These are phyloP conservation scores for Platorchestia sp. DNA, from an alignment of 1,140 invertebrate genomes.

Conservation along the genomic window DNA sequence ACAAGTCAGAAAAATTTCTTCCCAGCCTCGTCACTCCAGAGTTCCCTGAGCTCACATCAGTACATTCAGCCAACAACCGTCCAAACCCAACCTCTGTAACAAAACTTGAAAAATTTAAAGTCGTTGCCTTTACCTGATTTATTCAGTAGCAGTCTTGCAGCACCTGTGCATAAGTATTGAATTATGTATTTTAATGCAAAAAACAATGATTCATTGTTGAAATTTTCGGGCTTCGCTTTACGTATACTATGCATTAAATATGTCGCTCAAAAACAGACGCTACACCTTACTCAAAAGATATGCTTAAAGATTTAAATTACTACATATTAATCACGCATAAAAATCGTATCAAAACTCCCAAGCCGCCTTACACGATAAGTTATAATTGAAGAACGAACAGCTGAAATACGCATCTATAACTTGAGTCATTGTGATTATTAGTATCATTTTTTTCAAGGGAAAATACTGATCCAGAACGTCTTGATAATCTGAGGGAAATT, in stretches of 20 bases:
- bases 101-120: not conserved
- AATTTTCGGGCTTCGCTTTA: not conserved
- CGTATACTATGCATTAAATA: not conserved
- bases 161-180: not conserved
- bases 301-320: too few relatives aligned
- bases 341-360: too few relatives aligned
- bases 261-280: not conserved
- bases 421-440: too few relatives aligned
- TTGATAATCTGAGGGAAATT: not conserved
- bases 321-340: too few relatives aligned
- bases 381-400: too few relatives aligned
- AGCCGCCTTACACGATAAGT: too few relatives aligned
- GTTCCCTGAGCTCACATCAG: too few relatives aligned
- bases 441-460: not conserved
- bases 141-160: not conserved
- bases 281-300: not conserved
- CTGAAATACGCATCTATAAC: too few relatives aligned
- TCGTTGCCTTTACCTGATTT: not conserved
- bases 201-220: not conserved
- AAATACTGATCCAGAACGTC: not conserved
- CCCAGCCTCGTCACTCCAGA: too few relatives aligned
- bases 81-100: too few relatives aligned
- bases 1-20: too few relatives aligned
- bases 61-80: too few relatives aligned
- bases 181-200: not conserved